Evolutionary conservation across 2,797 vertebrate genomes (phyloP).

Genomic region (Numenius phaeopus): DNA sequence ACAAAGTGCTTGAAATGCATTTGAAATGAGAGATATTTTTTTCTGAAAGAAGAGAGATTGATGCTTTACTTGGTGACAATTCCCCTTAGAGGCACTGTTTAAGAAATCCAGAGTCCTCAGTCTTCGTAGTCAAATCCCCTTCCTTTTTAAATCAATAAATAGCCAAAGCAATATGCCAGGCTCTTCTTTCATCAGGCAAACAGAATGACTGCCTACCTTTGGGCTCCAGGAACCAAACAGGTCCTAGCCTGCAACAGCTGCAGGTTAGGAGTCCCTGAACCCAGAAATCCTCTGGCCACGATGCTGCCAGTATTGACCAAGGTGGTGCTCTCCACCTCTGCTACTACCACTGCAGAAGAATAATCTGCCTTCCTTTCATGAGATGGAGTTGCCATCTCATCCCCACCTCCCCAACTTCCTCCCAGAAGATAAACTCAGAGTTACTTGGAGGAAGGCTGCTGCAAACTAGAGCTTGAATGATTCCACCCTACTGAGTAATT

Average conservation of each 20-base stretch:
- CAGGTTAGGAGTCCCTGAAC: not conserved
- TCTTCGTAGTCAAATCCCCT: not conserved
- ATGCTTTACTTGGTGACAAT: not conserved
- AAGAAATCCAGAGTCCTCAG: not conserved
- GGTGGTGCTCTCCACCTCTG: not conserved
- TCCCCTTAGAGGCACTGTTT: not conserved
- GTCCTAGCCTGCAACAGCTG: not conserved
- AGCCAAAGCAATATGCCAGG: not conserved
- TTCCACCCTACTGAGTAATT: not conserved
- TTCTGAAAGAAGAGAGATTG: not conserved
- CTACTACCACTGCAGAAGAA: not conserved
- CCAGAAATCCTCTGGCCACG: not conserved
- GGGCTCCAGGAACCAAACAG: not conserved
- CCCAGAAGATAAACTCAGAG: not conserved
- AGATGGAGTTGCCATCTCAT: not conserved
- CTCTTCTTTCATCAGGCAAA: not conserved
- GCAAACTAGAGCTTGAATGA: not conserved
- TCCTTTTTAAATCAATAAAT: not conserved
- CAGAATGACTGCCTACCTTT: not conserved
- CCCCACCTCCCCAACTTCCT: not conserved
- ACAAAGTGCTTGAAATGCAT: not conserved
- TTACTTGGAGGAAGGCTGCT: not conserved
- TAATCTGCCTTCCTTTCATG: not conserved
- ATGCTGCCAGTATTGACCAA: not conserved
- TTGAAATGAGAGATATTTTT: not conserved